These are phyloP conservation scores for Prunella himalayana DNA, from an alignment of 2,113 vertebrate species.

Conservation along the genomic window DNA sequence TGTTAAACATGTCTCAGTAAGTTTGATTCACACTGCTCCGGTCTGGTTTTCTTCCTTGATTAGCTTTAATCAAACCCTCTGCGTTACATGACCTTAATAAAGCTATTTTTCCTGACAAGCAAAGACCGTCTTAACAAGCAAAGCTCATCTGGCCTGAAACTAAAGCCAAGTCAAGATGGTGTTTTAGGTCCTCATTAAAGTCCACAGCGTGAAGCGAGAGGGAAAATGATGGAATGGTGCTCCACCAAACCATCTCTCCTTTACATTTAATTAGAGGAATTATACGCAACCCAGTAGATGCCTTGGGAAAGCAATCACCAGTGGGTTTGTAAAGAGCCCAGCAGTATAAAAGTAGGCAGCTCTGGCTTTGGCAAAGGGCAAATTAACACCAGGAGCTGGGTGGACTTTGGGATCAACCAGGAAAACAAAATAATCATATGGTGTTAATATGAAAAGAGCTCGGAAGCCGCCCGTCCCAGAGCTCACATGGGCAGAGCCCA, in stretches of 20 bases:
- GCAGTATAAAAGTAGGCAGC: neutral
- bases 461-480: neutral
- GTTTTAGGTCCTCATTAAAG: conserved; percentile 76
- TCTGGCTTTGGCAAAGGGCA: neutral
- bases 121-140: conserved; percentile 72
- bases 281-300: conserved; percentile 61
- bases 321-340: conserved; percentile 39
- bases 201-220: conserved; percentile 68
- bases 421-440: neutral
- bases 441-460: conserved; percentile 1
- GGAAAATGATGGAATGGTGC: conserved; percentile 68
- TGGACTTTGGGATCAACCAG: conserved; percentile 31
- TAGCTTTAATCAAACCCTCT: conserved; percentile 73
- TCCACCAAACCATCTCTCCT: conserved; percentile 67
- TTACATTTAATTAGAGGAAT: conserved; percentile 79
- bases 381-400: conserved; percentile 12
- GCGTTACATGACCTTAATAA: conserved; percentile 70
- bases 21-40: conserved; percentile 19
- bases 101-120: conserved; percentile 75
- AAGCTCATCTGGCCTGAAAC: conserved; percentile 73
- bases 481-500: neutral
- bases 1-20: conserved; percentile 51
- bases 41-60: conserved; percentile 71
- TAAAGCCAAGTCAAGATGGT: conserved; percentile 73
- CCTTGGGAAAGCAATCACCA: conserved; percentile 62